Conservation (phyloP, 2,797 vertebrate species). For the Bufotes viridis region DNA sequence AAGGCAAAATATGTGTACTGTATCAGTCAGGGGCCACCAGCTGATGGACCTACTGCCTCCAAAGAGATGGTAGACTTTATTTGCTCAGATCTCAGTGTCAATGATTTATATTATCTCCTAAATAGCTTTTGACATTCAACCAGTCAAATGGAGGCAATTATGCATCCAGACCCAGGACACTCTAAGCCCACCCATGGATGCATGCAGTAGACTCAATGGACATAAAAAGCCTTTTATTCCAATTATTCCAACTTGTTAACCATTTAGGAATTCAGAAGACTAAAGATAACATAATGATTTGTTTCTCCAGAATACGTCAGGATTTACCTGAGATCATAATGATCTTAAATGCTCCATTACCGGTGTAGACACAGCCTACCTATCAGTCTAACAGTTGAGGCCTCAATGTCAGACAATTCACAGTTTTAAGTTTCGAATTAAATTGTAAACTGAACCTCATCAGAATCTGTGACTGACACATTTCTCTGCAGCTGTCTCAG, state of each 20-base stretch:
- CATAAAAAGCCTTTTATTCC: not conserved
- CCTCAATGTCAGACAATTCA: not conserved
- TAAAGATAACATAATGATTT: not conserved
- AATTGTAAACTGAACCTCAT: conserved; percentile 39
- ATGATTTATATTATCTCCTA: too few species aligned
- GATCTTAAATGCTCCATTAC: not conserved
- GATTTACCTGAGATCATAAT: not conserved
- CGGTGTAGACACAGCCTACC: not conserved
- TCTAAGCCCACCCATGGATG: not conserved
- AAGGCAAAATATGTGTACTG: too few species aligned
- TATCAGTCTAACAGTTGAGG: not conserved
- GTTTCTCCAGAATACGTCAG: not conserved
- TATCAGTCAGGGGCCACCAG: too few species aligned
- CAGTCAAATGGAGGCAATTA: not conserved
- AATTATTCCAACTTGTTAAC: not conserved
- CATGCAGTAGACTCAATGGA: not conserved
- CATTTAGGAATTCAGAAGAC: not conserved
- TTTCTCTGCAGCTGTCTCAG: conserved; percentile 36
- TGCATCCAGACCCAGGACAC: not conserved
- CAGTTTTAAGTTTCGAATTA: conserved; percentile 27
- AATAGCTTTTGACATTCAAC: not conserved
- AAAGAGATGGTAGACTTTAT: too few species aligned
- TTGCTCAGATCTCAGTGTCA: too few species aligned
- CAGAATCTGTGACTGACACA: conserved; percentile 35
- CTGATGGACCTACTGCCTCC: too few species aligned